These are phyloP conservation scores for Noctua fimbriata DNA, from an alignment of 2,888 invertebrate genomes.

Conservation along the genomic window DNA sequence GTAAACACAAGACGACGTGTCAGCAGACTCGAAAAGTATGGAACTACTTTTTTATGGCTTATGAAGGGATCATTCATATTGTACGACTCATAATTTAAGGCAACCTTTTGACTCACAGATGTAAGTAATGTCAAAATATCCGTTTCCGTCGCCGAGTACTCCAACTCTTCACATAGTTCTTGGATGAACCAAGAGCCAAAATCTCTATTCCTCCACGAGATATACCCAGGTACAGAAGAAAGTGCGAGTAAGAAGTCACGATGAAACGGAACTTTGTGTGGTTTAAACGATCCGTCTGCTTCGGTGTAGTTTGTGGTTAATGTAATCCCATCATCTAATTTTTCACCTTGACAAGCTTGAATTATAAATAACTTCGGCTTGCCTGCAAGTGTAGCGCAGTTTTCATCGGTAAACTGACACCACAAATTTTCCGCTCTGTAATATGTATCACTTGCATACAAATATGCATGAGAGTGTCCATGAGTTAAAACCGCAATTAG, in stretches of 20 bases:
- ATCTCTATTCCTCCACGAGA: constrained; percentile 98
- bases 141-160: constrained; percentile 92
- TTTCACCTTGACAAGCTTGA: constrained; percentile 98
- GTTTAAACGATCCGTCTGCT: constrained; percentile 86
- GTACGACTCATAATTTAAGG: constrained; percentile 97
- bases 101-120: constrained; percentile 95
- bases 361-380: constrained; percentile 94
- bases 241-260: constrained; percentile 98
- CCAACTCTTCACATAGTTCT: constrained; percentile 95
- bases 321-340: constrained; percentile 94
- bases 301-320: constrained; percentile 84
- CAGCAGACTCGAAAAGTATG: constrained; percentile 97
- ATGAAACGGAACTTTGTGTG: constrained; percentile 96
- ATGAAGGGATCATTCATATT: constrained; percentile 92
- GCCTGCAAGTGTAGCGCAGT: constrained; percentile 96
- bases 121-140: constrained; percentile 97
- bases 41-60: constrained; percentile 98
- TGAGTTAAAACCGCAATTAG: constrained; percentile 96
- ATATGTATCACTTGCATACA: constrained; percentile 96
- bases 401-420: constrained; percentile 94
- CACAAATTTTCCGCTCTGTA: constrained; percentile 95
- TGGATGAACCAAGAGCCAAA: constrained; percentile 99
- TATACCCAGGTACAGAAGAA: constrained; percentile 98
- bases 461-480: constrained; percentile 94
- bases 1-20: constrained; percentile 94